Evolutionary conservation across 2,113 vertebrate species (phyloP).

Genomic region (Aphyosemion australe): DNA sequence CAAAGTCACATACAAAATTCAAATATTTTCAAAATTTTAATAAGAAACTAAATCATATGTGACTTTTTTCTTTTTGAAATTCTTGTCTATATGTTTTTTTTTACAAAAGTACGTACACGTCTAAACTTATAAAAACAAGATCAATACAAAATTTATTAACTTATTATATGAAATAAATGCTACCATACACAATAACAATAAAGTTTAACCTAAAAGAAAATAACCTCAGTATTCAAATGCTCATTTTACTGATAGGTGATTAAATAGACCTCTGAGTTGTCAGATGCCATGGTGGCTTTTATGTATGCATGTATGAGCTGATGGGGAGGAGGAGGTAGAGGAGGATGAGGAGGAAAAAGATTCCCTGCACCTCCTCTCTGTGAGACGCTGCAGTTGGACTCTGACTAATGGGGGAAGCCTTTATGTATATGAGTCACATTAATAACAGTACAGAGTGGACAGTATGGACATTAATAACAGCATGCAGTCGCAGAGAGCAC

Average conservation of each 20-base stretch:
- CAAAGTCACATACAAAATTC: too few species aligned
- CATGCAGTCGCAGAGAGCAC: constrained; percentile 44
- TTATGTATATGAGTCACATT: constrained; percentile 78
- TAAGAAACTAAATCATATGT: too few species aligned
- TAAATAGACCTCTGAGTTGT: not conserved
- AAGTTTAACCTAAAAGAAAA: too few species aligned
- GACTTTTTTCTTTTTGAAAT: too few species aligned
- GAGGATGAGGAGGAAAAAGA: constrained; percentile 17
- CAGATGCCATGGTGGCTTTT: not conserved
- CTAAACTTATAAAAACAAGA: too few species aligned
- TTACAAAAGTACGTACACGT: too few species aligned
- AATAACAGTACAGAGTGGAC: constrained; percentile 74
- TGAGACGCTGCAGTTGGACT: constrained; percentile 47
- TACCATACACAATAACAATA: too few species aligned
- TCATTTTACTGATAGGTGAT: not conserved
- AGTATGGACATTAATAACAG: constrained; percentile 69
- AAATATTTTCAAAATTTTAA: too few species aligned
- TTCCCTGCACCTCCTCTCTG: constrained; percentile 31
- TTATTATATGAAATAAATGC: too few species aligned
- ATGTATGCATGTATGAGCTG: not conserved
- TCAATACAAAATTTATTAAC: too few species aligned
- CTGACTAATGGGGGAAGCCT: constrained; percentile 78
- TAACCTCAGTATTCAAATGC: not conserved
- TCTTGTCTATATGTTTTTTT: too few species aligned
- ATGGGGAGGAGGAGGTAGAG: not conserved